These are phyloP conservation scores for Synchiropus splendidus DNA, from an alignment of 2,113 vertebrate genomes.

Conservation along the genomic window DNA sequence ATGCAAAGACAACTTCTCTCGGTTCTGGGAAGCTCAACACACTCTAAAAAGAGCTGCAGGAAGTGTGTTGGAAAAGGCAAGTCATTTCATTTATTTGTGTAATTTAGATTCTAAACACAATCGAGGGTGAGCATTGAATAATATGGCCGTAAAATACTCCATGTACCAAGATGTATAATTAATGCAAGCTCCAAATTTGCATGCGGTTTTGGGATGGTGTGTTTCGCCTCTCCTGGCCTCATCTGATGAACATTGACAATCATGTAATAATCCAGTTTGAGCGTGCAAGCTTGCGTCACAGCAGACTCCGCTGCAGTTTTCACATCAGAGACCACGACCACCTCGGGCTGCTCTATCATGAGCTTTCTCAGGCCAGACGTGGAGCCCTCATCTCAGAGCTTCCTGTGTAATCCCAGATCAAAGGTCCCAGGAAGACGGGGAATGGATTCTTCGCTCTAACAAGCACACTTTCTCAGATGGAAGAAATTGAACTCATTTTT, in stretches of 20 bases:
- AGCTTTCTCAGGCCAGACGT: constrained; percentile 43
- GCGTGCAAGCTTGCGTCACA: constrained; percentile 28
- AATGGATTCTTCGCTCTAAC: constrained; percentile 61
- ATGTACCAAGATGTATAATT: constrained; percentile 20
- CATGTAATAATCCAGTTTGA: constrained; percentile 49
- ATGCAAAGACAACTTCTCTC: too few species aligned
- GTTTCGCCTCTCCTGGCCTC: constrained; percentile 14
- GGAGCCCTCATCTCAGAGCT: constrained; percentile 44
- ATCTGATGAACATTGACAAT: constrained; percentile 47
- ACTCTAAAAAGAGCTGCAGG: too few species aligned
- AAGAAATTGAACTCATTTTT: constrained; percentile 56
- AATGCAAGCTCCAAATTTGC: constrained; percentile 8
- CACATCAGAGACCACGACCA: constrained; percentile 50
- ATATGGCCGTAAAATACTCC: too few species aligned
- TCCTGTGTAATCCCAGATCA: constrained; percentile 66
- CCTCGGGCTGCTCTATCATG: constrained; percentile 45
- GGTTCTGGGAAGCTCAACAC: too few species aligned
- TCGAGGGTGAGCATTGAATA: too few species aligned
- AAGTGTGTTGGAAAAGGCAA: too few species aligned
- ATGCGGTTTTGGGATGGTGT: constrained; percentile 10
- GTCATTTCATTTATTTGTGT: too few species aligned
- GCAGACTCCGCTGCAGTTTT: constrained; percentile 39
- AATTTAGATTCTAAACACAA: too few species aligned
- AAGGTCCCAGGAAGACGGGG: constrained; percentile 52
- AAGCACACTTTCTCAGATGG: constrained; percentile 55